Evolutionary conservation across 2,797 vertebrate genomes (phyloP), one percentile per base, ranked within the genome.

Genomic region (Falco berigora): DNA sequence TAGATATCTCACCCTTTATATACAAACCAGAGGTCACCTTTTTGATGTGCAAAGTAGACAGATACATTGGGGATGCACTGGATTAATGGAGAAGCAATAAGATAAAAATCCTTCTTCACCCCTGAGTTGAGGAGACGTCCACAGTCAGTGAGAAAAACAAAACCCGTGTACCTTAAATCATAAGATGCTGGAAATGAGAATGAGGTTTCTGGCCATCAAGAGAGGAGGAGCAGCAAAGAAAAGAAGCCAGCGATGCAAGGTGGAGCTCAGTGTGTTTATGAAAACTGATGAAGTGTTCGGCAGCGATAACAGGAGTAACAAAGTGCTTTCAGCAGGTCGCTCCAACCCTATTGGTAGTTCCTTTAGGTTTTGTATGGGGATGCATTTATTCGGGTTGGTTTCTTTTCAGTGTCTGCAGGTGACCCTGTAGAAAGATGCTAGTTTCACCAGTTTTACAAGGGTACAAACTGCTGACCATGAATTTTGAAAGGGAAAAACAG

Each of bases 311-410:
- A 40, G n/a, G 34, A 25, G 11, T 82, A 62, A 40, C 21, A 71
- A 49, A 46, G 15, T 19, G 66, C 47, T 77, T 73, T 52, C 55
- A 58, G 62, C 44, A 63, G 38, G 16, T 67, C 44, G 8, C 23
- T 79, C 50, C 27, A 49, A 10, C 73, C 8, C 30, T n/a, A 1
- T 17, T 69, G 58, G 49, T 46, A 62, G 82, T 58, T 78, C 30
- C 25, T 47, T 28, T 30, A 34, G 34, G 62, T 69, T 88, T 79
- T 83, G 38, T 32, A 22, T 52, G 28, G 15, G 11, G 17, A 32
- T 68, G 12, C 1, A 0, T 86, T 75, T 61, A 28, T 58, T 61
- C 0, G 0, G 2, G 4, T 12, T 34, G 25, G 44, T 69, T 73
- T 50, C 15, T 56, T 86, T 46, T 23, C 32, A 9, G 25, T 22